phyloP scores from a whole-genome alignment of 2,888 invertebrate species.

The Adelognathus sp. region DNA sequence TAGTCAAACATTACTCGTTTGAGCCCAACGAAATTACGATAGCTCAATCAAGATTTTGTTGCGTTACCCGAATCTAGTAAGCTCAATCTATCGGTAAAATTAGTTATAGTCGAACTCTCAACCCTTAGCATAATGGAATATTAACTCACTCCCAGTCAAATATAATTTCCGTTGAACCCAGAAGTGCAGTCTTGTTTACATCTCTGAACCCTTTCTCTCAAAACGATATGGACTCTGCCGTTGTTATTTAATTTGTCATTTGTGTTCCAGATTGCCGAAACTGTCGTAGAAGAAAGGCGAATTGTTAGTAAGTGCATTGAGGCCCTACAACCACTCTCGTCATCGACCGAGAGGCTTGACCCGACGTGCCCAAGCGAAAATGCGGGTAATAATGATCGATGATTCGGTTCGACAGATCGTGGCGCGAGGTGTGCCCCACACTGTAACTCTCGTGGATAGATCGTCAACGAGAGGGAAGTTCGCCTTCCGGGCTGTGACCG shows the following conservation, averaged over 20 bases:
- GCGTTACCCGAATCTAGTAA: too few species aligned
- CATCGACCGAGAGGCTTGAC: conserved; percentile 43
- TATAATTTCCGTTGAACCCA: too few species aligned
- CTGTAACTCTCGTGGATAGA: conserved; percentile 55
- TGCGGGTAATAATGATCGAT: conserved; percentile 65
- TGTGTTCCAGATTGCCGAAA: background rate
- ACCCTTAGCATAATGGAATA: too few species aligned
- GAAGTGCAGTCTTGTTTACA: too few species aligned
- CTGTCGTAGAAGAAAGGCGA: background rate
- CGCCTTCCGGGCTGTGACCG: conserved; percentile 70
- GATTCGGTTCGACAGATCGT: conserved; percentile 69
- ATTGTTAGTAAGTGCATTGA: background rate
- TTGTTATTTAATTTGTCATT: background rate
- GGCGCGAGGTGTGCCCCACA: conserved; percentile 69
- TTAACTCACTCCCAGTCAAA: too few species aligned
- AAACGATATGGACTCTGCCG: background rate
- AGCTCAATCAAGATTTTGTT: too few species aligned
- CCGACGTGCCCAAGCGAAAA: conserved; percentile 54
- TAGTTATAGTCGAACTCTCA: too few species aligned
- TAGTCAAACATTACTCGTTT: too few species aligned
- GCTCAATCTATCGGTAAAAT: too few species aligned
- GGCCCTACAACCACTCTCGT: conserved; percentile 5
- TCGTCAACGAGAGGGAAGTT: conserved; percentile 66
- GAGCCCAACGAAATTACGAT: too few species aligned
- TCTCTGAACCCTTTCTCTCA: too few species aligned